These are phyloP conservation scores for Pogona vitticeps DNA, from an alignment of 2,113 vertebrate genomes.

Conservation along the genomic window DNA sequence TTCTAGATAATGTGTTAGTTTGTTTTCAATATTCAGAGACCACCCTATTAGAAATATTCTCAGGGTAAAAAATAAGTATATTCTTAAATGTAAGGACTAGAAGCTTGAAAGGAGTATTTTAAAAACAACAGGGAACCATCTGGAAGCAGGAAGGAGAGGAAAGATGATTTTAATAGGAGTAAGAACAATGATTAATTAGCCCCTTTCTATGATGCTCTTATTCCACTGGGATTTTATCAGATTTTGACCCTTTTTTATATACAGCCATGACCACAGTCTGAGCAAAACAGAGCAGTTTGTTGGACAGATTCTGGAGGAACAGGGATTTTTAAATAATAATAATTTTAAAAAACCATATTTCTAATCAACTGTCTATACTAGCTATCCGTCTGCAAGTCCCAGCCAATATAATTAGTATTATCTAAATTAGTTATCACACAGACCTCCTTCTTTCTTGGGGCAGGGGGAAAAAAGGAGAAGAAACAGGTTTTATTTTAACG, in stretches of 20 bases:
- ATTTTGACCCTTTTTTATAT: slow-evolving; percentile 29
- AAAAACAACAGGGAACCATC: neutral
- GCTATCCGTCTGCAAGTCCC: slow-evolving; percentile 62
- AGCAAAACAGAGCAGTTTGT: slow-evolving; percentile 61
- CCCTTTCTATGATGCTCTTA: neutral
- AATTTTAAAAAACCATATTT: slow-evolving; percentile 63
- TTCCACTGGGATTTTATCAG: neutral
- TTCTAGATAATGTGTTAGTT: neutral
- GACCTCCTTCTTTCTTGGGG: slow-evolving; percentile 73
- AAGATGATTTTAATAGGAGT: neutral
- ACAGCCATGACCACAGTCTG: slow-evolving; percentile 41
- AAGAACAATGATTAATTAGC: neutral
- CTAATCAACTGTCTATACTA: slow-evolving; percentile 76
- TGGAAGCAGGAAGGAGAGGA: neutral
- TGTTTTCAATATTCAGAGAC: neutral
- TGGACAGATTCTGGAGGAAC: slow-evolving; percentile 58
- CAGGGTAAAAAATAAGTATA: too few relatives aligned
- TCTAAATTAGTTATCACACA: slow-evolving; percentile 85
- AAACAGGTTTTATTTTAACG: slow-evolving; percentile 72
- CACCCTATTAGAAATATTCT: neutral
- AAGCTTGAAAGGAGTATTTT: neutral
- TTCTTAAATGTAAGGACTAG: neutral
- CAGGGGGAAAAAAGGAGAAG: slow-evolving; percentile 55
- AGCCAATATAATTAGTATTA: slow-evolving; percentile 81
- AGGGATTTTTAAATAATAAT: slow-evolving; percentile 29